Conservation (phyloP, 23 tunicate genomes). For the Corella eumyota region DNA sequence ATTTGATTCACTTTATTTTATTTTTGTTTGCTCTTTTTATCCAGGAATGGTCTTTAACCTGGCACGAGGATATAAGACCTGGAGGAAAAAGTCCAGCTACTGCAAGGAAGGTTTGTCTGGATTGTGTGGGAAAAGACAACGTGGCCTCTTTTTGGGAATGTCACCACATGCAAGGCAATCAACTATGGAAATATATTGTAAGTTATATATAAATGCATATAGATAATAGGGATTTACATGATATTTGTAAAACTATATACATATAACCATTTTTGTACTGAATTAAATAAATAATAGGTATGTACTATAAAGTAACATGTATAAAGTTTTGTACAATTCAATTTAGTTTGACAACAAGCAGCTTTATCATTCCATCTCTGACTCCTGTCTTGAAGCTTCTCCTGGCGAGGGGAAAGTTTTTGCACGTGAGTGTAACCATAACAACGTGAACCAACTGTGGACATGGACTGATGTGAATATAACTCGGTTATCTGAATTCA, state of each 20-base stretch:
- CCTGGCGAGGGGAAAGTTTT: constrained; percentile 56
- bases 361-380: constrained; percentile 70
- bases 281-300: too few species aligned
- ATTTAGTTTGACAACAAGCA: constrained; percentile 64
- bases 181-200: constrained; percentile 88
- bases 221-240: too few species aligned
- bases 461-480: constrained; percentile 50
- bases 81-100: too few species aligned
- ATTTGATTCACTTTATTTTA: background rate
- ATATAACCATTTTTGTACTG: too few species aligned
- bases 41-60: constrained; percentile 92
- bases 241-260: too few species aligned
- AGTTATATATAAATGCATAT: too few species aligned
- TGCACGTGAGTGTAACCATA: constrained; percentile 68
- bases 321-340: too few species aligned
- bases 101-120: constrained; percentile 83
- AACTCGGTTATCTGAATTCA: constrained; percentile 51
- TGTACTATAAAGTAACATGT: too few species aligned
- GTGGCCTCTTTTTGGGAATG: constrained; percentile 91
- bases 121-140: constrained; percentile 67
- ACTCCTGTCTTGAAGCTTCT: constrained; percentile 73
- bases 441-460: constrained; percentile 67
- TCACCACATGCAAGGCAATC: constrained; percentile 96
- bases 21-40: too few species aligned
- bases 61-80: constrained; percentile 89